Base-by-base conservation (phyloP, 2,888 invertebrate genomes). In the Elysia crispata region DNA sequence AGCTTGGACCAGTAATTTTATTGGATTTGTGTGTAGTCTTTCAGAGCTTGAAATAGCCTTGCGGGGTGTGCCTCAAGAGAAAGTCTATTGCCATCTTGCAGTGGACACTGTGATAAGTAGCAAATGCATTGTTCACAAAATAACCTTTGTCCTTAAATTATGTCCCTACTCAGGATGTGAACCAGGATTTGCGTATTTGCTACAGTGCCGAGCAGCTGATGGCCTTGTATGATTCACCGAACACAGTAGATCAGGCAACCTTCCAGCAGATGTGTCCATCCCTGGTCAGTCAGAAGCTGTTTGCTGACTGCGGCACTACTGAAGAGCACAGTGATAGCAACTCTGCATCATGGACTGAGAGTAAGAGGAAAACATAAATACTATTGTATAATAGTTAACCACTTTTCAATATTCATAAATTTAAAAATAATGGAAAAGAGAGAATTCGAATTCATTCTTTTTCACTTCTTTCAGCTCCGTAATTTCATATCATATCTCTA, bases 401-500 rank as follows among this genome's bases (percentile, higher is more conserved):
- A 41, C n/a, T 23, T 31, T n/a, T 70, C 1, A 70, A 33, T 70
- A 41, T 41, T 41, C 3, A 11, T 41, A 41, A 6, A 11, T 6
- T 11, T 41, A 11, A 41, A 6, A 41, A n/a, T n/a, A n/a, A n/a
- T n/a, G n/a, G n/a, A n/a, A n/a, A n/a, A n/a, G n/a, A n/a, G n/a
- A n/a, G n/a, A n/a, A n/a, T n/a, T n/a, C n/a, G 41, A 41, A 41
- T 6, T 6, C 41, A 41, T 41, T 41, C 5, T 41, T 41, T 3
- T 3, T 6, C 41, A 41, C 41, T 30, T 89, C 30, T 77, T 89
- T 28, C 78, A 89, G 0, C 86, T 86, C 0, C 88, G 86, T 83
- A 86, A 79, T 88, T 91, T 73, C 11, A 11, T 41, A 41, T n/a
- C n/a, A n/a, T n/a, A n/a, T n/a, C n/a, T n/a, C n/a, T n/a, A n/a